A percentile compares a stretch with the other conserved stretches of the same genome.
Conservation (phyloP, 2,888 invertebrate species). For the Dryobotodes eremita region DNA sequence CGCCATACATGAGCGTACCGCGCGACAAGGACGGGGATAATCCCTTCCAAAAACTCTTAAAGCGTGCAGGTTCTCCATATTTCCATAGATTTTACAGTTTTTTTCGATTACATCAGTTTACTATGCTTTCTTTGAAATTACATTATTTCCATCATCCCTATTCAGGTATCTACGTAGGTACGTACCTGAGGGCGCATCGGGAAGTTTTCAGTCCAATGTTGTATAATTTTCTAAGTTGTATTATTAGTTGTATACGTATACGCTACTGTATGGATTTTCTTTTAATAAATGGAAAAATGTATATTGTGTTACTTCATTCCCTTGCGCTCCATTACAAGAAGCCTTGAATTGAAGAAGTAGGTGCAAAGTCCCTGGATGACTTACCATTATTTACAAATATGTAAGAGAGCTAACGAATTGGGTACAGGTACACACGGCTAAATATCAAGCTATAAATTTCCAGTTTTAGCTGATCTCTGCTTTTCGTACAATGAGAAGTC, state of each 20-base stretch:
- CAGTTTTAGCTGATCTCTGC: too few relatives aligned
- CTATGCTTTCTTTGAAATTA: not conserved
- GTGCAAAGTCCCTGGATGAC: not conserved
- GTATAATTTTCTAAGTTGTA: not conserved
- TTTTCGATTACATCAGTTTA: not conserved
- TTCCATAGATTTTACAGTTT: not conserved
- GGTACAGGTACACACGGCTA: too few relatives aligned
- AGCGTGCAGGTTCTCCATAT: not conserved
- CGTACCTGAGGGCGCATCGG: not conserved
- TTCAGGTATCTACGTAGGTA: not conserved
- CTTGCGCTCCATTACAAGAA: not conserved
- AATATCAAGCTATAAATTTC: too few relatives aligned
- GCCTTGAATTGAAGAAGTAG: not conserved
- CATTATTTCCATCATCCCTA: not conserved
- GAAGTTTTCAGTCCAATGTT: not conserved
- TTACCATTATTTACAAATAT: not conserved
- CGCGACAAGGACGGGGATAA: not conserved
- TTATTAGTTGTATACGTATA: not conserved
- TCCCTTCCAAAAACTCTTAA: not conserved
- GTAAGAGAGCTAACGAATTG: too few relatives aligned
- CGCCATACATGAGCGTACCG: not conserved
- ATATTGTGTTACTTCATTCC: not conserved
- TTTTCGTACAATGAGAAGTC: too few relatives aligned
- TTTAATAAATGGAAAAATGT: constrained; percentile 24
- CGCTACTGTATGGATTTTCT: constrained; percentile 1